Evolutionary conservation across 92 coral and sea anemone species (phyloP), one percentile per base, ranked within the genome.

Genomic region (Actinernus sp.): DNA sequence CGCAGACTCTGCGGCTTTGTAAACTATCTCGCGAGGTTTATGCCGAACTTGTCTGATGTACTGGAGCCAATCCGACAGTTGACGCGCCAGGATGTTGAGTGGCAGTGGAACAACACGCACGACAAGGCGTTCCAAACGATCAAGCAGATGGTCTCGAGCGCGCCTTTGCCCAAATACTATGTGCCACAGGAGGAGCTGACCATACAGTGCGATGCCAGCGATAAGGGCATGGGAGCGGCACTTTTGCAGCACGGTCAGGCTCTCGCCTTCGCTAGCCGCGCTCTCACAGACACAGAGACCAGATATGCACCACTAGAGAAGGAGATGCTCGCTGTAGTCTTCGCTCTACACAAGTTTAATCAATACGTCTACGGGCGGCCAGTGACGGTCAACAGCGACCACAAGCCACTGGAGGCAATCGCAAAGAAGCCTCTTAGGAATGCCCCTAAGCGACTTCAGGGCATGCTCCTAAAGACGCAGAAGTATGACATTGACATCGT

Each of bases 21-120:
- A 29, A 69, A 71, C 28, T 71, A 71, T 31, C 63, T 72, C 8
- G 72, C 45, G 32, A 80, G 65, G 79, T 86, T 80, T 30, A 58
- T 79, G 38, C 73, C 82, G 14, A 80, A 80, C 53, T 26, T 78
- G 63, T 63, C 78, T 14, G 24, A 49, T 0, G 84, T 51, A 21
- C 73, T 68, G 50, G 81, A 80, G 25, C 88, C 81, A 27, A 50
- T 79, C 4, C 64, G 78, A 72, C 47, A 71, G 36, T 58, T 84
- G 23, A 39, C 63, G 43, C 65, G 47, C 51, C 54, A 69, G 37
- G 48, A 85, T 36, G 65, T 68, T n/a, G 72, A 50, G 34, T 87
- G 89, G 93, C 89, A 87, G 41, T 82, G 79, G 88, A 73, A 74
- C 9, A 57, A 55, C 27, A 34, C 52, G 32, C 84, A 81, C 58